Percentiles rank a stretch among this genome's conserved stretches.
Conservation (phyloP, 2,888 invertebrate genomes). For the Ditylenchus weischeri region DNA sequence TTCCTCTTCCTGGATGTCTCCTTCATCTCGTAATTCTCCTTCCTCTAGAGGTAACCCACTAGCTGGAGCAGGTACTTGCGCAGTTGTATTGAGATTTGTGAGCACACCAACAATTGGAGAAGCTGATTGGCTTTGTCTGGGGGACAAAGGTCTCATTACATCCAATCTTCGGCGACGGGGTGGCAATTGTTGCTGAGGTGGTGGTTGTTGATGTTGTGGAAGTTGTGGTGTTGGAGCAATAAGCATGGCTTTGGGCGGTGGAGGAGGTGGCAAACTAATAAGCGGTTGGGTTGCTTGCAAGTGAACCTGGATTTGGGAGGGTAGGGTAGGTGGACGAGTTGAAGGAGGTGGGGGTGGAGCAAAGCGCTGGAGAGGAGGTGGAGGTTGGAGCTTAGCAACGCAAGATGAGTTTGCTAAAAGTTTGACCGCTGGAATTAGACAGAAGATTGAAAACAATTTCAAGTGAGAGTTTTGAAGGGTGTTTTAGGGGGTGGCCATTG, state of each 20-base stretch:
- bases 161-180: background rate
- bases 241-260: background rate
- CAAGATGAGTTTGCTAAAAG: too few relatives aligned
- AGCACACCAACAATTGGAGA: too few relatives aligned
- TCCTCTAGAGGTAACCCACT: too few relatives aligned
- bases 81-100: too few relatives aligned
- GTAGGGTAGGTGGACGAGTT: conserved; percentile 6
- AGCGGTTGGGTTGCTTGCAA: conserved; percentile 17
- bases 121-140: too few relatives aligned
- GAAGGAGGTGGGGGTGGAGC: conserved; percentile 16
- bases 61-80: too few relatives aligned
- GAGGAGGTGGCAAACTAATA: conserved; percentile 11
- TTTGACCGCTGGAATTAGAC: too few relatives aligned
- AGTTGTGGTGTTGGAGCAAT: background rate
- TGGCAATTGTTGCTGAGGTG: background rate
- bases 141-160: too few relatives aligned
- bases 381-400: background rate
- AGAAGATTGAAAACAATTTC: background rate
- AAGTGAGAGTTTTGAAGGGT: too few relatives aligned
- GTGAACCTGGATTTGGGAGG: conserved; percentile 8
- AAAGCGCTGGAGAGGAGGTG: conserved; percentile 1
- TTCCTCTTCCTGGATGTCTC: too few relatives aligned
- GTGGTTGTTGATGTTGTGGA: background rate
- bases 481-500: too few relatives aligned
- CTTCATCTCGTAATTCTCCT: too few relatives aligned